A percentile compares a stretch with the other conserved stretches of the same genome.
Evolutionary conservation across 2,113 vertebrate genomes (phyloP).

Genomic region (Hyperopisus bebe): DNA sequence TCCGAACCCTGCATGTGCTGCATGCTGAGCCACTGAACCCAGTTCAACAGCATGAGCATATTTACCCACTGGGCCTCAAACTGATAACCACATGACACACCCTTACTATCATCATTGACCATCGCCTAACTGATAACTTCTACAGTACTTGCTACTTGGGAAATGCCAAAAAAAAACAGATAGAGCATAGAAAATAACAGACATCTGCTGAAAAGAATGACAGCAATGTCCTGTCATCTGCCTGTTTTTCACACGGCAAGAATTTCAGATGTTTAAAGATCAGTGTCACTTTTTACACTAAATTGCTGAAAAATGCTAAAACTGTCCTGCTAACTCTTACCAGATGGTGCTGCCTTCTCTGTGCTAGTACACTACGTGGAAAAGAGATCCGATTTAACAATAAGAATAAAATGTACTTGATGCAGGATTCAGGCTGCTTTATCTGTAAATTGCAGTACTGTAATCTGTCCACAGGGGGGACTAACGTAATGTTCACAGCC

Average conservation of each 20-base stretch:
- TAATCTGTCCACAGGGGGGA: background rate
- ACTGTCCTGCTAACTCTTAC: background rate
- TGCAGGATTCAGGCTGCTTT: background rate
- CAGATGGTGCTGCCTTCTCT: background rate
- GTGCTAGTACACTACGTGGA: background rate
- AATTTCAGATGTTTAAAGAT: background rate
- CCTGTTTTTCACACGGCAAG: background rate
- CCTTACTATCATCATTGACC: background rate
- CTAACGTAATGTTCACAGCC: background rate
- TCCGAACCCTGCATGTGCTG: background rate
- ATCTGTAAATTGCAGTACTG: background rate
- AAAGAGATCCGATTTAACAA: background rate
- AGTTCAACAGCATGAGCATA: background rate
- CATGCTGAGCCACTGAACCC: background rate
- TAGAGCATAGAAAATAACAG: background rate
- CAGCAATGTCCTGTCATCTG: background rate
- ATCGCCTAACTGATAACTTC: background rate
- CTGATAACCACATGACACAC: background rate
- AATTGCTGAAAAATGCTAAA: background rate
- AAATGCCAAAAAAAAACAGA: background rate
- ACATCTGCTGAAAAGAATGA: background rate
- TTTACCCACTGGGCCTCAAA: background rate
- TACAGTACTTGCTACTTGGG: background rate
- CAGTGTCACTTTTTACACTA: background rate
- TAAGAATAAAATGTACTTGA: background rate